phyloP scores from a whole-genome alignment of 2,888 invertebrate species.

The Galerucella calmariensis region DNA sequence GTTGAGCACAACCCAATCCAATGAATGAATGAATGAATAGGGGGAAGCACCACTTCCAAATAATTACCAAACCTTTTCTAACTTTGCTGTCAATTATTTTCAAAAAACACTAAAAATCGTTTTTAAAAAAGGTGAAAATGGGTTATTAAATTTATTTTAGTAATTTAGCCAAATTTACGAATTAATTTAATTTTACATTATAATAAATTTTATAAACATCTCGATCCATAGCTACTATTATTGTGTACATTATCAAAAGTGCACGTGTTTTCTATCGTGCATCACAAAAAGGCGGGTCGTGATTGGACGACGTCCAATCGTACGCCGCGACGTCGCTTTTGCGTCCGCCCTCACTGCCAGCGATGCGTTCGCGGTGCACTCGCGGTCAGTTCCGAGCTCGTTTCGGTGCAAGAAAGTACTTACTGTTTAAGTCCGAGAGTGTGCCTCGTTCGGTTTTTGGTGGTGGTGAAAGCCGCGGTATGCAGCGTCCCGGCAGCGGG shows the following conservation, averaged over 20 bases:
- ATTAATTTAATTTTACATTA: not conserved
- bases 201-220: not conserved
- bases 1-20: too few relatives aligned
- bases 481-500: constrained; percentile 62
- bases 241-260: constrained; percentile 22
- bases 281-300: constrained; percentile 51
- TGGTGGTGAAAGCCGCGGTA: constrained; percentile 52
- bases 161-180: not conserved
- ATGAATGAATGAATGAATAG: too few relatives aligned
- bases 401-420: constrained; percentile 39
- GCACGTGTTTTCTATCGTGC: constrained; percentile 45
- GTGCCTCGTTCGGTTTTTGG: constrained; percentile 21
- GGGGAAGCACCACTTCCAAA: too few relatives aligned
- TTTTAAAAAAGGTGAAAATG: too few relatives aligned
- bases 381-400: constrained; percentile 42
- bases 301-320: constrained; percentile 48
- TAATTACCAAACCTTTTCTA: too few relatives aligned
- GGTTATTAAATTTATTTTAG: too few relatives aligned
- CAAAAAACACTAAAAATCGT: too few relatives aligned
- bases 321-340: constrained; percentile 34
- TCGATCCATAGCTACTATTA: not conserved
- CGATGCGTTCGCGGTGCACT: constrained; percentile 34
- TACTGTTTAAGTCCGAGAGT: constrained; percentile 23
- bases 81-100: too few relatives aligned
- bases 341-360: constrained; percentile 42